A percentile compares a stretch with the other conserved stretches of the same genome.
Conservation (phyloP, 2,888 invertebrate genomes). For the Trissolcus japonicus region DNA sequence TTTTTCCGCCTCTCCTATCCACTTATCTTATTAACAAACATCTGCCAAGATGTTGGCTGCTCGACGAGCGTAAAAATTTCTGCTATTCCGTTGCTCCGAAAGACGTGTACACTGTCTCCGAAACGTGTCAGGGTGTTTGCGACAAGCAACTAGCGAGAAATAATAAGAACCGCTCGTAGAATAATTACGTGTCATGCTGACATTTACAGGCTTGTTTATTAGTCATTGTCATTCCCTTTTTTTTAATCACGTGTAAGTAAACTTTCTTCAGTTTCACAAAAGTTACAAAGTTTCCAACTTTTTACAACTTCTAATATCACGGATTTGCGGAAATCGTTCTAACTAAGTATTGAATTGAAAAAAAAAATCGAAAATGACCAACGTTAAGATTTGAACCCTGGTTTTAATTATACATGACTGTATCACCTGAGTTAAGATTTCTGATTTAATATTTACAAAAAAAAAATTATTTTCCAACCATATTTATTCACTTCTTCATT, state of each 20-base stretch:
- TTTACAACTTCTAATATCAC: no score
- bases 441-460: no score
- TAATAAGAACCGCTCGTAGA: conserved; percentile 47
- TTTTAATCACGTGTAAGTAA: conserved; percentile 33
- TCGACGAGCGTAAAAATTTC: conserved; percentile 40
- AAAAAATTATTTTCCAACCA: conserved; percentile 22
- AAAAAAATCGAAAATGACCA: no score
- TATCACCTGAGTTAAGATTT: no score
- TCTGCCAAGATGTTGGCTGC: conserved; percentile 35
- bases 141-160: conserved; percentile 42
- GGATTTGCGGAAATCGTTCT: conserved; percentile 7
- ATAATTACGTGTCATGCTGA: conserved; percentile 47
- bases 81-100: conserved; percentile 27
- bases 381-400: no score
- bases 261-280: conserved; percentile 19
- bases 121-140: conserved; percentile 43
- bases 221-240: conserved; percentile 26
- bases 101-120: conserved; percentile 41
- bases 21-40: conserved; percentile 46
- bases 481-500: not conserved
- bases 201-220: conserved; percentile 46
- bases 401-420: no score
- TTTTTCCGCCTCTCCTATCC: conserved; percentile 22
- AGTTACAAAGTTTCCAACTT: no score
- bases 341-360: not conserved